phyloP scores from a whole-genome alignment of 2,888 invertebrate species.

The Malthinus flaveolus region DNA sequence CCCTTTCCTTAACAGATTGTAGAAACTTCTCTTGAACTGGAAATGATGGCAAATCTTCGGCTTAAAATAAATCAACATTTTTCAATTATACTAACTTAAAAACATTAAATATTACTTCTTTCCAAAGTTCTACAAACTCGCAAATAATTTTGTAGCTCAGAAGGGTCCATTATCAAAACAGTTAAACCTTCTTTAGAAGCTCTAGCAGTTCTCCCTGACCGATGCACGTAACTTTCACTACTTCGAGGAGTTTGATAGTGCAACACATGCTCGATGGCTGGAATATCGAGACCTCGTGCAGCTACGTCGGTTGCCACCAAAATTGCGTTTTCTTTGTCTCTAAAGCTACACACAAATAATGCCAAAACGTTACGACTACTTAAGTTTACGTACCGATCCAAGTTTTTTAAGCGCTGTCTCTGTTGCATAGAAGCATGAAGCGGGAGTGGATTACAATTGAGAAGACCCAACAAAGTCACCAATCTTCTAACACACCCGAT shows the following conservation, averaged over 20 bases:
- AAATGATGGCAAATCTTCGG: slow-evolving; percentile 80
- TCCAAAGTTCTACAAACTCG: slow-evolving; percentile 83
- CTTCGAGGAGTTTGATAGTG: slow-evolving; percentile 96
- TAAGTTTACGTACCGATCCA: slow-evolving; percentile 68
- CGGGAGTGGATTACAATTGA: slow-evolving; percentile 75
- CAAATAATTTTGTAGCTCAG: slow-evolving; percentile 77
- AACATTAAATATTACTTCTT: slow-evolving; percentile 66
- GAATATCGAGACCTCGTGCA: slow-evolving; percentile 94
- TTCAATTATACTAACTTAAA: neutral
- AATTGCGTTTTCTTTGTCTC: slow-evolving; percentile 70
- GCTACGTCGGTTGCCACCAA: slow-evolving; percentile 96
- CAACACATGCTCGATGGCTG: slow-evolving; percentile 89
- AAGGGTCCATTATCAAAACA: slow-evolving; percentile 87
- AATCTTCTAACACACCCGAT: slow-evolving; percentile 90
- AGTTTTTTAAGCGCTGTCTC: slow-evolving; percentile 87
- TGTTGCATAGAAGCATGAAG: slow-evolving; percentile 93
- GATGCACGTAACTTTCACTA: slow-evolving; percentile 94
- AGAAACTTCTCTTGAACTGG: slow-evolving; percentile 71
- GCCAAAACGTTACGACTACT: neutral
- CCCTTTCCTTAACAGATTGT: slow-evolving; percentile 68
- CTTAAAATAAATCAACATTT: slow-evolving; percentile 55
- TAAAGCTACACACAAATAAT: slow-evolving; percentile 60
- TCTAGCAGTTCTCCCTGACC: slow-evolving; percentile 95
- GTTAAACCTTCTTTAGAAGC: slow-evolving; percentile 88
- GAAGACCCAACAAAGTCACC: slow-evolving; percentile 67